phyloP scores from a whole-genome alignment of 2,888 invertebrate genomes.

The Ichneumoninae sp. region DNA sequence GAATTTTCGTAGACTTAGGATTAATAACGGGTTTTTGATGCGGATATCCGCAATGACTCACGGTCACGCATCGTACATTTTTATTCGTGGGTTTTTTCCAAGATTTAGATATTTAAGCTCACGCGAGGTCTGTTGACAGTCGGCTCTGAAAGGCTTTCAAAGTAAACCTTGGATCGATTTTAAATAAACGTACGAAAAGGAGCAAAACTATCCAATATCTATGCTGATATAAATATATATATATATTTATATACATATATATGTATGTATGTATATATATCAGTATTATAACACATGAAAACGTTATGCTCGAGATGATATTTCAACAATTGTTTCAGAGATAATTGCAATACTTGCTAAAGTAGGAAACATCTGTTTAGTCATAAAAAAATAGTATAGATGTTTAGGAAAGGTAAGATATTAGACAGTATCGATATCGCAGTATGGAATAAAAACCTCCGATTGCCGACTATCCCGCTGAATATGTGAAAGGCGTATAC shows the following conservation, averaged over 20 bases:
- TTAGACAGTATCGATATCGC: slow-evolving; percentile 67
- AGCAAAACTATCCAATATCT: slow-evolving; percentile 49
- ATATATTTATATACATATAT: not conserved
- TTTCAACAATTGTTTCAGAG: slow-evolving; percentile 54
- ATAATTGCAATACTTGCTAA: slow-evolving; percentile 65
- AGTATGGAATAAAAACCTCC: slow-evolving; percentile 59
- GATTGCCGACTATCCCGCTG: slow-evolving; percentile 63
- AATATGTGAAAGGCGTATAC: slow-evolving; percentile 59
- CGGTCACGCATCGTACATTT: slow-evolving; percentile 50
- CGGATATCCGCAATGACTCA: slow-evolving; percentile 53
- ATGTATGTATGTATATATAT: not conserved
- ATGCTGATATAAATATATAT: slow-evolving; percentile 10
- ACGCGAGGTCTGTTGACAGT: slow-evolving; percentile 27
- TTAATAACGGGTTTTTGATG: slow-evolving; percentile 56
- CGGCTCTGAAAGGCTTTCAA: slow-evolving; percentile 17
- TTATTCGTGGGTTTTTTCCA: slow-evolving; percentile 46
- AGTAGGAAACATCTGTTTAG: slow-evolving; percentile 66
- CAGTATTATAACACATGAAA: slow-evolving; percentile 15
- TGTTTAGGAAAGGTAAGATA: slow-evolving; percentile 73
- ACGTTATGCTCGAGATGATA: slow-evolving; percentile 48
- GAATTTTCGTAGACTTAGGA: slow-evolving; percentile 52
- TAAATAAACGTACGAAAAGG: slow-evolving; percentile 22
- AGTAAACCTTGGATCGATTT: slow-evolving; percentile 43
- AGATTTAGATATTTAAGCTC: slow-evolving; percentile 29
- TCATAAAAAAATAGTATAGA: slow-evolving; percentile 68